phyloP scores from a whole-genome alignment of 2,797 vertebrate genomes.

The Phoebastria nigripes region DNA sequence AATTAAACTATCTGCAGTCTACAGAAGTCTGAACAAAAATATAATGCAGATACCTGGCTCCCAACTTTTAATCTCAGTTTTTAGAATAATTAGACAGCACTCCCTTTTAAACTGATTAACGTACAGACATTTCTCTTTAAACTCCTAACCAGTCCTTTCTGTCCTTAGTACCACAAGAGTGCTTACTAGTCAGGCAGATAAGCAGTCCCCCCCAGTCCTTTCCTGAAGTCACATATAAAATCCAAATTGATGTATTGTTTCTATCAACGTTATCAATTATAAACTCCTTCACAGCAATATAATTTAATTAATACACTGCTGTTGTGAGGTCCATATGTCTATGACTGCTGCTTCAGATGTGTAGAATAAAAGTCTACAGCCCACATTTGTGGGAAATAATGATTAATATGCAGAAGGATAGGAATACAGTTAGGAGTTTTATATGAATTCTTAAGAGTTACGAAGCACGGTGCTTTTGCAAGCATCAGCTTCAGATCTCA shows the following conservation, averaged over 20 bases:
- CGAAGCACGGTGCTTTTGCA: background rate
- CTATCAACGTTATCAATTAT: background rate
- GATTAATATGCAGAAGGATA: background rate
- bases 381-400: background rate
- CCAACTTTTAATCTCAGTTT: constrained; percentile 32
- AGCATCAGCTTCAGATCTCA: constrained; percentile 24
- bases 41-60: constrained; percentile 6
- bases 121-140: background rate
- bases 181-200: background rate
- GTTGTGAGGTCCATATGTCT: background rate
- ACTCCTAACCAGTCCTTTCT: background rate
- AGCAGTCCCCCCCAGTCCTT: background rate
- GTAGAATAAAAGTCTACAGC: background rate
- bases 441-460: background rate
- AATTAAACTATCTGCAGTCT: constrained; percentile 70
- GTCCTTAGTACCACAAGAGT: background rate
- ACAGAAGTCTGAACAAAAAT: constrained; percentile 59
- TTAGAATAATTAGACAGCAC: constrained; percentile 7
- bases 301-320: background rate
- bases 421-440: background rate
- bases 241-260: constrained; percentile 26
- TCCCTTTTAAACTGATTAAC: constrained; percentile 31
- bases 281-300: background rate
- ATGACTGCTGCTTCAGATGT: background rate
- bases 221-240: background rate